phyloP scores from a whole-genome alignment of 2,888 invertebrate species.

The Hanleya hanleyi region DNA sequence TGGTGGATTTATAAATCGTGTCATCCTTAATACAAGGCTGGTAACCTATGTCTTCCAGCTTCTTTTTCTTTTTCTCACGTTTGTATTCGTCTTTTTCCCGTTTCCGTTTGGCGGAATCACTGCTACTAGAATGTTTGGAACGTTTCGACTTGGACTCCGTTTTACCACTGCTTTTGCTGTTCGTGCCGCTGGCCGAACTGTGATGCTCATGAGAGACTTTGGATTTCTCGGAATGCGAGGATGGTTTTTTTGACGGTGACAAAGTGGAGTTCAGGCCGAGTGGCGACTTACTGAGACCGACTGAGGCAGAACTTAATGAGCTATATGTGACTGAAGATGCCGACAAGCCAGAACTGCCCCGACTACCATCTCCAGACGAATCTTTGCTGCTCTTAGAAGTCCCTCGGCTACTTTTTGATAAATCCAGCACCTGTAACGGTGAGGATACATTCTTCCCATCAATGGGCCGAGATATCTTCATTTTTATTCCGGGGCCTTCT shows the following conservation, averaged over 20 bases:
- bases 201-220: too few relatives aligned
- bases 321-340: not conserved
- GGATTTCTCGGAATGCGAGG: not conserved
- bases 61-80: constrained; percentile 58
- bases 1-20: constrained; percentile 55
- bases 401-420: not conserved
- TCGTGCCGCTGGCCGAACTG: not conserved
- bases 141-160: constrained; percentile 55
- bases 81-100: constrained; percentile 57
- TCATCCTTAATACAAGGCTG: constrained; percentile 45
- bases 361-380: not conserved
- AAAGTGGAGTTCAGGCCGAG: not conserved
- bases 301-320: not conserved
- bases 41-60: constrained; percentile 39
- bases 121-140: constrained; percentile 43
- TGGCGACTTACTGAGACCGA: not conserved
- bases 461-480: not conserved
- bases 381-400: not conserved
- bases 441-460: not conserved
- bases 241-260: not conserved
- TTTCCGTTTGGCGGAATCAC: constrained; percentile 56
- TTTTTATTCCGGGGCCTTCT: not conserved
- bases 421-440: not conserved
- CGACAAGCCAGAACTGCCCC: not conserved
- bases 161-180: not conserved